These are phyloP conservation scores for Pangasius djambal DNA, from an alignment of 2,797 vertebrate species.

Conservation along the genomic window DNA sequence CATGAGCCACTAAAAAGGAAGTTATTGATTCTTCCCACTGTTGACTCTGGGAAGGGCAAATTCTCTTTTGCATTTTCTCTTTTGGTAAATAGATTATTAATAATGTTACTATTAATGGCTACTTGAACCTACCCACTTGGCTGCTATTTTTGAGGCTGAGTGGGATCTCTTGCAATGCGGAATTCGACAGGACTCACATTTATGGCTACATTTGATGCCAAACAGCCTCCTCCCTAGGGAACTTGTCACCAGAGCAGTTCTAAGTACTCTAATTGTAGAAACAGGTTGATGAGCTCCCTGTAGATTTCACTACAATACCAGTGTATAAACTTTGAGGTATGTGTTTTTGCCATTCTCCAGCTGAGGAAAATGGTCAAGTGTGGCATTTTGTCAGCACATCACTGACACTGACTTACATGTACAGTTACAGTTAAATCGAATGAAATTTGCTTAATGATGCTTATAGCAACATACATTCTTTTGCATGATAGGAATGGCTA, in stretches of 20 bases:
- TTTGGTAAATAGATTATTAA: conserved; percentile 63
- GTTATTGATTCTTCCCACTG: conserved; percentile 77
- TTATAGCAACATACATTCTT: not conserved
- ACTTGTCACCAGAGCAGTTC: conserved; percentile 4
- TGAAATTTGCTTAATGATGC: not conserved
- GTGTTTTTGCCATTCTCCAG: not conserved
- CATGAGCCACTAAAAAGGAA: conserved; percentile 70
- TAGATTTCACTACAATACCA: not conserved
- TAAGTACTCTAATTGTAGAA: conserved; percentile 6
- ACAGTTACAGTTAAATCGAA: not conserved
- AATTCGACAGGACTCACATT: not conserved
- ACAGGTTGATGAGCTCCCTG: not conserved
- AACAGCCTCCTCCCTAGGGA: conserved; percentile 13
- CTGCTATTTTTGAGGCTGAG: conserved; percentile 66
- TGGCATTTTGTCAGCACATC: not conserved
- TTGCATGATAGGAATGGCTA: not conserved
- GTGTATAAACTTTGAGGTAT: not conserved
- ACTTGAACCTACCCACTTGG: conserved; percentile 57
- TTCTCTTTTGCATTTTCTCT: conserved; percentile 61
- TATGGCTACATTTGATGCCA: conserved; percentile 1
- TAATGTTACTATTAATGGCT: conserved; percentile 65
- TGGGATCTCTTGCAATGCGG: conserved; percentile 9
- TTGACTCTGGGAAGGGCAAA: conserved; percentile 71
- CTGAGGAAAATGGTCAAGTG: not conserved
- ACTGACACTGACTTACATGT: not conserved